Evolutionary conservation across 1,140 invertebrate genomes (phyloP).

Genomic region (Pseudomyrmex pallidus): DNA sequence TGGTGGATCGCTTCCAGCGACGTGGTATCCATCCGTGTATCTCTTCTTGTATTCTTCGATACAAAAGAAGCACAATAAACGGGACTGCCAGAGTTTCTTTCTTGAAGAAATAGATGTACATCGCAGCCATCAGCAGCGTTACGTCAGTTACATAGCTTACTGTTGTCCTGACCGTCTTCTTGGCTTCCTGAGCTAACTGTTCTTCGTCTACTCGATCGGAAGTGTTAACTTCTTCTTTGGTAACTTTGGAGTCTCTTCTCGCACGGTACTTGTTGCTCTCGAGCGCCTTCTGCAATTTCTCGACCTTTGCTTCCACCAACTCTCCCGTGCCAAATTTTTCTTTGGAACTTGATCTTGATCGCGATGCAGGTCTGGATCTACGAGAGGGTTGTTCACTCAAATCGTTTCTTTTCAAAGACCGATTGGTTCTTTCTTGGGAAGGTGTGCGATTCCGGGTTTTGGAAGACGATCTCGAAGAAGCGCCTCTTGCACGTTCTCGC

Average conservation of each 20-base stretch:
- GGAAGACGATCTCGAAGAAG: slow-evolving; percentile 73
- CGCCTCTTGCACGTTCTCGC: slow-evolving; percentile 66
- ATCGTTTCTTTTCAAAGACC: slow-evolving; percentile 61
- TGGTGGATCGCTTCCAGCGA: slow-evolving; percentile 70
- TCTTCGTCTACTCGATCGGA: slow-evolving; percentile 46
- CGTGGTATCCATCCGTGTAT: slow-evolving; percentile 73
- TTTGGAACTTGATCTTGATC: slow-evolving; percentile 76
- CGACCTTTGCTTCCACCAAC: slow-evolving; percentile 71
- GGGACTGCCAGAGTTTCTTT: slow-evolving; percentile 91
- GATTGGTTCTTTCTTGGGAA: slow-evolving; percentile 60
- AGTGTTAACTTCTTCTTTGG: slow-evolving; percentile 14
- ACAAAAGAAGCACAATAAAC: slow-evolving; percentile 90
- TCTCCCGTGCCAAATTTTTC: slow-evolving; percentile 73
- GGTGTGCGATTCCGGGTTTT: slow-evolving; percentile 66
- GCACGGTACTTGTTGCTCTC: slow-evolving; percentile 69
- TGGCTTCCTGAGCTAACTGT: slow-evolving; percentile 84
- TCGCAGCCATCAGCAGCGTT: slow-evolving; percentile 89
- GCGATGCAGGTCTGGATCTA: slow-evolving; percentile 54
- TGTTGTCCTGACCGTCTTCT: slow-evolving; percentile 88
- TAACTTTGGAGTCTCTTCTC: slow-evolving; percentile 34
- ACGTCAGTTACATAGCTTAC: slow-evolving; percentile 90
- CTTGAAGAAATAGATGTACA: slow-evolving; percentile 90
- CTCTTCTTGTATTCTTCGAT: slow-evolving; percentile 89
- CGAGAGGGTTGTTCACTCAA: slow-evolving; percentile 55
- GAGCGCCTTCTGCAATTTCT: slow-evolving; percentile 72